Evolutionary conservation across 2,113 vertebrate species (phyloP).

Genomic region (Stegostoma tigrinum): DNA sequence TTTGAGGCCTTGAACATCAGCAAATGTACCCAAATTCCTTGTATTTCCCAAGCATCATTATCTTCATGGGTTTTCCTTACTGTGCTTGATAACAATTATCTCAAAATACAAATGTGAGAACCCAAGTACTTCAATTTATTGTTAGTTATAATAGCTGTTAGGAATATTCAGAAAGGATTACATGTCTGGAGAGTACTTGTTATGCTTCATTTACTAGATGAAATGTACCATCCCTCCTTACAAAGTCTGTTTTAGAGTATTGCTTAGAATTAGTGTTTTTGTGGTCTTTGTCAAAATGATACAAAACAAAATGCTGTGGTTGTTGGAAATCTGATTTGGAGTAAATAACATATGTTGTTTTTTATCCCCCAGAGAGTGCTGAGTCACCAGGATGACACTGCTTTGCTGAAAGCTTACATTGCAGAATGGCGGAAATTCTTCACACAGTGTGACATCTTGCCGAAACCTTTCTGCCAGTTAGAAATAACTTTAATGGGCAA

Average conservation of each 20-base stretch:
- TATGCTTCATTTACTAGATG: background rate
- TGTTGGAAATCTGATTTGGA: background rate
- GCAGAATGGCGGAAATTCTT: constrained; percentile 86
- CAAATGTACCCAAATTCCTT: background rate
- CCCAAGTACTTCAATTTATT: background rate
- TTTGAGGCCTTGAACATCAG: background rate
- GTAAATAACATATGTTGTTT: background rate
- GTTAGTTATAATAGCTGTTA: background rate
- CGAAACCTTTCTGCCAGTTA: constrained; percentile 88
- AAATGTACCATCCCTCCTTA: background rate
- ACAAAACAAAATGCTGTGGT: background rate
- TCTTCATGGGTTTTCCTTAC: background rate
- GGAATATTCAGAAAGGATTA: background rate
- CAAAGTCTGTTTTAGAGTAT: background rate
- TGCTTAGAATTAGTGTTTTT: background rate
- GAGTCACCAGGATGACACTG: constrained; percentile 97
- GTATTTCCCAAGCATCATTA: background rate
- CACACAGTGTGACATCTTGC: constrained; percentile 72
- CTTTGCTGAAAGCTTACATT: constrained; percentile 91
- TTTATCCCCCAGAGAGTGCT: constrained; percentile 72
- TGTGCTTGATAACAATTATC: background rate
- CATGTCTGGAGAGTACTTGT: background rate
- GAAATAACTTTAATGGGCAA: constrained; percentile 94
- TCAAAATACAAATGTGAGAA: background rate
- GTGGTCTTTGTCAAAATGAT: background rate